phyloP scores from a whole-genome alignment of 2,888 invertebrate genomes.

The Sturmia bella region DNA sequence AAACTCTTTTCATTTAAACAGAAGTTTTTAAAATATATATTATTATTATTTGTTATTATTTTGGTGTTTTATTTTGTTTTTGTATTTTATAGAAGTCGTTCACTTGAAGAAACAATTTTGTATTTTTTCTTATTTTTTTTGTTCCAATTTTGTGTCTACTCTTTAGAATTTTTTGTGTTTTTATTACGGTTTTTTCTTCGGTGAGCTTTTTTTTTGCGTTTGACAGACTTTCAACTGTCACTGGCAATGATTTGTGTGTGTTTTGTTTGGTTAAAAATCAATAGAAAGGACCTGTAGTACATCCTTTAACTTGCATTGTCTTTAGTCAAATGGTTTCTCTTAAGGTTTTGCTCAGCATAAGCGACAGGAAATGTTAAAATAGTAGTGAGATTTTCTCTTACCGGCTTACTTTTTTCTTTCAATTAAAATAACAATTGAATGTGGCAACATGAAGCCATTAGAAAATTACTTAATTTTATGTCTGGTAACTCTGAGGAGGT shows the following conservation, averaged over 20 bases:
- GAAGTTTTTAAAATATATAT: not conserved
- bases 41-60: not conserved
- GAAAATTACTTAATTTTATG: too few relatives aligned
- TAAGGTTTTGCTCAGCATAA: constrained; percentile 12
- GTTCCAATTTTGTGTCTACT: constrained; percentile 66
- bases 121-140: constrained; percentile 59
- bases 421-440: too few relatives aligned
- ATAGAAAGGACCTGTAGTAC: constrained; percentile 76
- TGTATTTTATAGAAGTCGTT: constrained; percentile 21
- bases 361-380: not conserved
- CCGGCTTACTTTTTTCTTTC: not conserved
- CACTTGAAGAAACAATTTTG: constrained; percentile 3
- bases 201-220: constrained; percentile 57
- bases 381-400: not conserved
- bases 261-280: constrained; percentile 73
- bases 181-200: constrained; percentile 55
- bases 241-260: constrained; percentile 33
- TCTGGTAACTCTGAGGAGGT: too few relatives aligned
- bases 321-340: constrained; percentile 33
- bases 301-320: constrained; percentile 54
- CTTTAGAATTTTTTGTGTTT: constrained; percentile 60
- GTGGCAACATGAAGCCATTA: too few relatives aligned
- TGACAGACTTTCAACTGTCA: constrained; percentile 68
- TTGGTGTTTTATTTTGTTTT: not conserved
- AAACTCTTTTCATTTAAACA: not conserved